Base-by-base conservation (phyloP, 2,797 vertebrate genomes). In the Adelosebastes latens region DNA sequence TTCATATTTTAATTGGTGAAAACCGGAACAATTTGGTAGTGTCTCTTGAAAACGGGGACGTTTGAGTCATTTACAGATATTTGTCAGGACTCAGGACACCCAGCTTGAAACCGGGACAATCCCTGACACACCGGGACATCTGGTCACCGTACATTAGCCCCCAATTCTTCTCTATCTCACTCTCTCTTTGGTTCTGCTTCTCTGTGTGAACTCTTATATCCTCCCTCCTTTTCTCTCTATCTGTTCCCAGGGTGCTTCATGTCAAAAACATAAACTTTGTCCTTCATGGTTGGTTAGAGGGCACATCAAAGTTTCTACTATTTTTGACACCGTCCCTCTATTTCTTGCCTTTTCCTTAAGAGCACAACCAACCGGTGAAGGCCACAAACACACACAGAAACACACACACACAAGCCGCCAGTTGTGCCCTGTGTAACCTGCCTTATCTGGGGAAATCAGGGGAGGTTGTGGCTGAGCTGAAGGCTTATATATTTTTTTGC, bases 401-500 rank as follows among this genome's bases (percentile, higher is more conserved):
- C 42, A 29, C 42, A 65, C 42, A 65, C 39, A 77, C 55, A 83
- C 75, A 68, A 32, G 29, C 77, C 12, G 13, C 52, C 65, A 62
- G 63, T 65, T 55, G 72, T 79, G 78, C 70, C 87, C 80, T 79
- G 56, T 77, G 65, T 86, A 89, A 88, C 87, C 88, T 80, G 63
- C 71, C 55, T 84, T 69, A 88, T 90, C 92, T 80, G 84, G 92
- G 91, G 86, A 92, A 91, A 94, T 93, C 89, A 90, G 73, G 49
- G 18, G 65, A 83, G 80, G 71, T 52, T 79, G 60, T 77, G 73
- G 69, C 88, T 73, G 61, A 87, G 76, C 86, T 87, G 70, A 85
- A 75, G 73, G 84, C 83, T 77, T 86, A 56, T 83, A 73, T 71
- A 42, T 64, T n/a, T 58, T 31, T 65, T 49, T 66, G 3, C 20